Evolutionary conservation across 2,888 invertebrate genomes (phyloP).

Genomic region (Erebia palarica): DNA sequence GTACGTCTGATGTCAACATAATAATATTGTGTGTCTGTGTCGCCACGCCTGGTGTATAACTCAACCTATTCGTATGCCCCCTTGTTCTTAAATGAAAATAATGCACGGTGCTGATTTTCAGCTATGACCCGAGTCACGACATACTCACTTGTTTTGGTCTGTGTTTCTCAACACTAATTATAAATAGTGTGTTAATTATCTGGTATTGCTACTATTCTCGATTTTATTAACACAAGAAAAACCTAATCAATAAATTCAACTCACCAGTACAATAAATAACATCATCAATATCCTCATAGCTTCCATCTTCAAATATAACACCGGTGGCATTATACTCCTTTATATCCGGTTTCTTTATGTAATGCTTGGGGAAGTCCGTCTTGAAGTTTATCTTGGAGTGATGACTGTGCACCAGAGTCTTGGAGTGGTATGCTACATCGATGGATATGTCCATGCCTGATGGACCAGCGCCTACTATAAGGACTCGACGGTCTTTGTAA

Average conservation of each 20-base stretch:
- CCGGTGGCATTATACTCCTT: constrained; percentile 74
- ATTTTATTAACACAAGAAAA: too few species aligned
- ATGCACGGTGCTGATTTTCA: too few species aligned
- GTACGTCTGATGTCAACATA: too few species aligned
- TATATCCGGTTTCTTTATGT: constrained; percentile 78
- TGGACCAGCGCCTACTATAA: constrained; percentile 87
- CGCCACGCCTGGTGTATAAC: too few species aligned
- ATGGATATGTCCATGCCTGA: constrained; percentile 89
- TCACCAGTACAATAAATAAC: constrained; percentile 88
- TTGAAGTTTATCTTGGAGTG: constrained; percentile 66
- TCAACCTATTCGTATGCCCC: too few species aligned
- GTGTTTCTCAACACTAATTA: too few species aligned
- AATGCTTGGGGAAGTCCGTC: constrained; percentile 72
- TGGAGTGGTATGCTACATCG: constrained; percentile 78
- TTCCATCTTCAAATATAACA: constrained; percentile 83
- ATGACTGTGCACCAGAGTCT: constrained; percentile 77
- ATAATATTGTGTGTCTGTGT: too few species aligned
- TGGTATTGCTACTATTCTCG: too few species aligned
- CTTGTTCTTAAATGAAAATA: too few species aligned
- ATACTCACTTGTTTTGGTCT: too few species aligned
- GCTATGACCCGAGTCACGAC: too few species aligned
- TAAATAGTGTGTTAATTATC: too few species aligned
- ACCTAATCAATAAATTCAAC: constrained; percentile 27
- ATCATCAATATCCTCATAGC: constrained; percentile 82
- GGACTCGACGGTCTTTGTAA: constrained; percentile 82